phyloP scores from a whole-genome alignment of 2,797 vertebrate species.

The Hybognathus amarus region DNA sequence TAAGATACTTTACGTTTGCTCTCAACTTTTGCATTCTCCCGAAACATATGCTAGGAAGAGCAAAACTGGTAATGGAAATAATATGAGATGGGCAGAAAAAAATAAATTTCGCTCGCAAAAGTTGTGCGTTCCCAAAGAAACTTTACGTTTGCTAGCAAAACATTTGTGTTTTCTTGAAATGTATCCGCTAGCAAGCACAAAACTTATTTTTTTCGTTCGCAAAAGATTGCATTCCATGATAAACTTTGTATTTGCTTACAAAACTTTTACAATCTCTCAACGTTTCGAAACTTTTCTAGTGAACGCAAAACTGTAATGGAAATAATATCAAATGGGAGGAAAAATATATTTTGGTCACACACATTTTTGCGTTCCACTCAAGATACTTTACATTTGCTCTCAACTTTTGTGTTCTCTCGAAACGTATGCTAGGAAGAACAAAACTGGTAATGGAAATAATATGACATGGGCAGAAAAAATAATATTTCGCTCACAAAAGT shows the following conservation, averaged over 20 bases:
- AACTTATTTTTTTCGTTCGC: no score
- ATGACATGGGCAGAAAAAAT: no score
- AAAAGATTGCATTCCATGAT: no score
- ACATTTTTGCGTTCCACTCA: not conserved
- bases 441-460: not conserved
- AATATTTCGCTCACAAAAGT: not conserved
- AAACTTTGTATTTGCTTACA: not conserved
- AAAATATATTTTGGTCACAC: not conserved
- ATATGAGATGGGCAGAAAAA: not conserved
- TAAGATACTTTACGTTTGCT: not conserved
- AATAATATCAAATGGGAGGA: no score
- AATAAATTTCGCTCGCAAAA: not conserved
- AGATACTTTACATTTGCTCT: not conserved
- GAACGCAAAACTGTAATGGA: no score
- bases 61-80: not conserved
- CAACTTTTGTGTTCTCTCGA: not conserved
- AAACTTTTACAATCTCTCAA: not conserved
- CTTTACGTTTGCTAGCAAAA: not conserved
- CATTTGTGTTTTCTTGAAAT: not conserved
- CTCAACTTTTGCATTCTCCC: not conserved
- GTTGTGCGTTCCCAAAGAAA: not conserved
- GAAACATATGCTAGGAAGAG: not conserved
- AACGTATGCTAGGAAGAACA: not conserved
- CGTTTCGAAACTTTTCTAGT: no score
- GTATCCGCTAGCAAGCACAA: no score